Percentiles rank a stretch among this genome's conserved stretches.
Conservation (phyloP, 2,888 invertebrate species). For the Diaprepes abbreviatus region DNA sequence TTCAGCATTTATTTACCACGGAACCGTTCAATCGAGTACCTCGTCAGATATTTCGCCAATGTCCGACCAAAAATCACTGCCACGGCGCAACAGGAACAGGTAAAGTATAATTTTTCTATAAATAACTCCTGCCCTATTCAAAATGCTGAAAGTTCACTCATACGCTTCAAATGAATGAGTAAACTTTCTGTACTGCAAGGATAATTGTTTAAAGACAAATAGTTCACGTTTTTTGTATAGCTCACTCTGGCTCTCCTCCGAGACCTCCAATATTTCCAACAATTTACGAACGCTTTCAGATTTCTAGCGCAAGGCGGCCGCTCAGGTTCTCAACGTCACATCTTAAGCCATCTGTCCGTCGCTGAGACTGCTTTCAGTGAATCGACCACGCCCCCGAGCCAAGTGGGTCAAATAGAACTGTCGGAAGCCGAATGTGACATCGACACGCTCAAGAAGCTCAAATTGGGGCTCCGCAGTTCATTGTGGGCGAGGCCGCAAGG, state of each 20-base stretch:
- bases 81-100: conserved; percentile 78
- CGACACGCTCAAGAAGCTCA: conserved; percentile 80
- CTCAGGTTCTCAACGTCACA: conserved; percentile 70
- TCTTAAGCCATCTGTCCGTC: conserved; percentile 75
- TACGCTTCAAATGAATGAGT: no score
- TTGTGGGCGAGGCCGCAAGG: conserved; percentile 78
- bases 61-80: conserved; percentile 83
- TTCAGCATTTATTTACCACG: conserved; percentile 81
- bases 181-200: no score
- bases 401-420: conserved; percentile 73
- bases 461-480: conserved; percentile 78
- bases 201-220: no score
- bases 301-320: conserved; percentile 68
- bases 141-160: no score
- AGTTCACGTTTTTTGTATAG: no score
- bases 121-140: no score
- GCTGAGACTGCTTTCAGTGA: conserved; percentile 72
- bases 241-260: no score
- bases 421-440: conserved; percentile 82
- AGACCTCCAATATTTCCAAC: no score
- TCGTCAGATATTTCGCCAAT: conserved; percentile 84
- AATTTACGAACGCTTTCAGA: no score
- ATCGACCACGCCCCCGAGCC: conserved; percentile 49
- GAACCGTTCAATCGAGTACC: conserved; percentile 79
- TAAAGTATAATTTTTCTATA: conserved; percentile 62